Evolutionary conservation across 2,888 invertebrate genomes (phyloP).

Genomic region (Alcis repandata): DNA sequence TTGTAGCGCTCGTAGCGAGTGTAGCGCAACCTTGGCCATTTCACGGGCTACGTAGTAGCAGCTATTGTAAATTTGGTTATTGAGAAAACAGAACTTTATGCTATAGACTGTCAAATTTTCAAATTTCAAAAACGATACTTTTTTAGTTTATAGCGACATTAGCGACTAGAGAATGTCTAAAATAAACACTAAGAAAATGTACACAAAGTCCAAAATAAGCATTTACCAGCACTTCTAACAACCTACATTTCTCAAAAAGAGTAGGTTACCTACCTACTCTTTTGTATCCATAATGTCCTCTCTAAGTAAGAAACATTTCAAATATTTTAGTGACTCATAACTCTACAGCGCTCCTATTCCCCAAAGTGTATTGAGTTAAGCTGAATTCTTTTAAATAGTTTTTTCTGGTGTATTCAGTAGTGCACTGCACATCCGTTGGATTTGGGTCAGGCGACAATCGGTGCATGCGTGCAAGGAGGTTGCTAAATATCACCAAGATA

Average conservation of each 20-base stretch:
- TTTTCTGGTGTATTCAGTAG: constrained; percentile 59
- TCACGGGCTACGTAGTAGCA: not conserved
- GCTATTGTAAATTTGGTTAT: not conserved
- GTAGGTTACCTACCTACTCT: too few species aligned
- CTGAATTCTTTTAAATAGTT: constrained; percentile 73
- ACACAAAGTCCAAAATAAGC: too few species aligned
- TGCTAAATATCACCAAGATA: constrained; percentile 47
- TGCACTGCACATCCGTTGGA: constrained; percentile 76
- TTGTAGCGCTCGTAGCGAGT: not conserved
- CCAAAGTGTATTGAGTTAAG: constrained; percentile 66
- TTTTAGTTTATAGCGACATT: too few species aligned
- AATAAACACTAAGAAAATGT: too few species aligned
- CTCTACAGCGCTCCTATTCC: constrained; percentile 55
- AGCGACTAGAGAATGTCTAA: too few species aligned
- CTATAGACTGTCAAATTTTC: too few species aligned
- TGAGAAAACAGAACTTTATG: not conserved
- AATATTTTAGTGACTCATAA: constrained; percentile 7
- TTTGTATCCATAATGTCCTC: too few species aligned
- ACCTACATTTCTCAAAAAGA: too few species aligned
- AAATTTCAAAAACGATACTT: too few species aligned
- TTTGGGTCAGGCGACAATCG: constrained; percentile 82
- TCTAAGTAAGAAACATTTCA: not conserved
- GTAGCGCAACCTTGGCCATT: not conserved
- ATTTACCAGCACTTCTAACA: too few species aligned
- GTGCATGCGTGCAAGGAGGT: constrained; percentile 45